Percentiles rank a stretch among this genome's conserved stretches.
phyloP scores from a whole-genome alignment of 2,113 vertebrate species.

The Dascyllus trimaculatus region DNA sequence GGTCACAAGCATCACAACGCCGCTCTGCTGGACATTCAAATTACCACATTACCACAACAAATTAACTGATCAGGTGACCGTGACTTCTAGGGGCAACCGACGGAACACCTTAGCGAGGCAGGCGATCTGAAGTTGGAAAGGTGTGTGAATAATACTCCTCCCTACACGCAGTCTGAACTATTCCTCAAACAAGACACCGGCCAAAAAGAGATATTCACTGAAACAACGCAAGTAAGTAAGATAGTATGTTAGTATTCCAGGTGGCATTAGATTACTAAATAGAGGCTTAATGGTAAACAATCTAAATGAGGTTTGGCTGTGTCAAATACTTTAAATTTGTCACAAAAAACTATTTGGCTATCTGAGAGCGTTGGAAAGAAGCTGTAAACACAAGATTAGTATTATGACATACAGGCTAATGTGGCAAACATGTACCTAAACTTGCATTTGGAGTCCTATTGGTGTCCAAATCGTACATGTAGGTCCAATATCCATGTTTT shows the following conservation, averaged over 20 bases:
- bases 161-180: not conserved
- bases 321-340: not conserved
- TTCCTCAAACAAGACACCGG: not conserved
- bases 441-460: no score
- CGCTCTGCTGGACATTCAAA: conserved; percentile 17
- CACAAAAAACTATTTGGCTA: not conserved
- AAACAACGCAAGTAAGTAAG: not conserved
- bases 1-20: conserved; percentile 21
- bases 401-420: not conserved
- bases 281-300: not conserved
- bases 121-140: not conserved
- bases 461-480: no score
- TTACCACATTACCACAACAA: conserved; percentile 9
- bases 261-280: not conserved
- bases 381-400: not conserved
- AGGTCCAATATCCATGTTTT: no score
- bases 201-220: not conserved
- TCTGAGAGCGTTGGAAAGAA: not conserved
- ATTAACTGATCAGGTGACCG: conserved; percentile 2
- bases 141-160: not conserved
- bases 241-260: not conserved
- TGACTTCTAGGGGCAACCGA: conserved; percentile 5
- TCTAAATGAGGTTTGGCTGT: not conserved
- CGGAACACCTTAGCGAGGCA: not conserved
- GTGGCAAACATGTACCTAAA: not conserved